These are phyloP conservation scores for Pseudomyrmex flavicornis DNA, from an alignment of 1,140 invertebrate species.

Conservation along the genomic window DNA sequence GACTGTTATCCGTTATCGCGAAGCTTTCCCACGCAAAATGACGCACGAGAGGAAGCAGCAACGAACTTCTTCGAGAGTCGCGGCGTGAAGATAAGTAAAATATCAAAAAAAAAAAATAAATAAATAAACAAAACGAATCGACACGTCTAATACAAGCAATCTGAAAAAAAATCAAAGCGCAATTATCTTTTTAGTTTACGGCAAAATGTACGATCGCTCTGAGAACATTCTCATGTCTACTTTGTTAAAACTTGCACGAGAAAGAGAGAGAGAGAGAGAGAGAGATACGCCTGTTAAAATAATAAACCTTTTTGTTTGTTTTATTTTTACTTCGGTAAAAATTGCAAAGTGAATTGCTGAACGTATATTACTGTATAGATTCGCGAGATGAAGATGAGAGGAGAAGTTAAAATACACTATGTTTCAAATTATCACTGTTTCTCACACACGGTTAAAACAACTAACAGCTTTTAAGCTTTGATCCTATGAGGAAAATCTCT, in stretches of 20 bases:
- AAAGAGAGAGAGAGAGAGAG: not conserved
- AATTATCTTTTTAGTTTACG: too few relatives aligned
- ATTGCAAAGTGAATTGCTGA: slow-evolving; percentile 12
- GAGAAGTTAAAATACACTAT: slow-evolving; percentile 55
- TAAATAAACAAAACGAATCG: too few relatives aligned
- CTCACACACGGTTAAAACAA: slow-evolving; percentile 20
- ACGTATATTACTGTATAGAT: slow-evolving; percentile 7
- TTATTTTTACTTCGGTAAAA: not conserved
- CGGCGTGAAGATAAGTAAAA: slow-evolving; percentile 48
- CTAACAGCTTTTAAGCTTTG: slow-evolving; percentile 10
- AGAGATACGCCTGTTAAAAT: not conserved
- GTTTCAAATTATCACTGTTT: slow-evolving; percentile 44
- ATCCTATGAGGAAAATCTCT: slow-evolving; percentile 27
- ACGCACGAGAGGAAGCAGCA: slow-evolving; percentile 61
- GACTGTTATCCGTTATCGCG: slow-evolving; percentile 28
- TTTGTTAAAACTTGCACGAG: not conserved
- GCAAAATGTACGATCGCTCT: too few relatives aligned
- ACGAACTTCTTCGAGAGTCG: slow-evolving; percentile 52
- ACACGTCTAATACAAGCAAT: too few relatives aligned
- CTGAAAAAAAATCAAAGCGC: slow-evolving; percentile 4
- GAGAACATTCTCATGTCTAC: too few relatives aligned
- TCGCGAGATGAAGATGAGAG: slow-evolving; percentile 36
- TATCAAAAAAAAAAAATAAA: not conserved
- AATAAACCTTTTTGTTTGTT: not conserved
- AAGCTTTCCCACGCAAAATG: slow-evolving; percentile 66